Base-by-base conservation (phyloP, 1,140 invertebrate genomes). In the Drosophila santomea region DNA sequence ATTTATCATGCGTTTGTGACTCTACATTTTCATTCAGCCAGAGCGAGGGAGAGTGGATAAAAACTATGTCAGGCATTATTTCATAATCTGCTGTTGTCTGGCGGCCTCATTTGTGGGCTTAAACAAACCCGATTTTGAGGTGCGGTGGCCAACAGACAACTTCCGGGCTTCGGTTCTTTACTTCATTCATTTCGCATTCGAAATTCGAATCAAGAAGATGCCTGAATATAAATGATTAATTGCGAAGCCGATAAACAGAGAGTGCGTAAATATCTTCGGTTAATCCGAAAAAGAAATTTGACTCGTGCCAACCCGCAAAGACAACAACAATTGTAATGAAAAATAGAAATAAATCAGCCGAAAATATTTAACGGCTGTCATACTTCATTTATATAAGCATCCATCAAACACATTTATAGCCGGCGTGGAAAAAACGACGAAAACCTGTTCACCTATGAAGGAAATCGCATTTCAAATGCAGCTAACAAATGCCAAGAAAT, bases 1-100 rank as follows among this genome's bases (percentile, higher is more conserved):
- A 91, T 91, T 91, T 83, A 91, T 91, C 84, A 79, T 91, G 78
- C 89, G 79, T 72, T 82, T 91, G 81, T 91, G 89, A 91, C 89
- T 91, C 75, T 75, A 90, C 85, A 89, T 17, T 79, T 82, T 86
- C 83, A 71, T 62, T 52, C 80, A 59, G 47, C 4, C 47, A 56
- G 52, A 32, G 52, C 54, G 23, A 17, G 50, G 43, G 58, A 50
- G 52, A 43, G 51, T 20, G 57, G 41, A 44, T 36, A 28, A 74
- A 89, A 88, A 88, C 84, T 90, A 80, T 89, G 85, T 89, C 84
- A 89, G 84, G 69, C 80, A 75, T 89, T 84, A 80, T 88, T 89
- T 80, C 74, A 78, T 82, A 88, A 88, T 88, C 78, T 74, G 50
- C 36, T 76, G 76, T 75, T 83, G 67, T 69, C 76, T 80, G 80